Conservation (phyloP, 2,888 invertebrate genomes). For the Scaptodrosophila latifasciaeformis region DNA sequence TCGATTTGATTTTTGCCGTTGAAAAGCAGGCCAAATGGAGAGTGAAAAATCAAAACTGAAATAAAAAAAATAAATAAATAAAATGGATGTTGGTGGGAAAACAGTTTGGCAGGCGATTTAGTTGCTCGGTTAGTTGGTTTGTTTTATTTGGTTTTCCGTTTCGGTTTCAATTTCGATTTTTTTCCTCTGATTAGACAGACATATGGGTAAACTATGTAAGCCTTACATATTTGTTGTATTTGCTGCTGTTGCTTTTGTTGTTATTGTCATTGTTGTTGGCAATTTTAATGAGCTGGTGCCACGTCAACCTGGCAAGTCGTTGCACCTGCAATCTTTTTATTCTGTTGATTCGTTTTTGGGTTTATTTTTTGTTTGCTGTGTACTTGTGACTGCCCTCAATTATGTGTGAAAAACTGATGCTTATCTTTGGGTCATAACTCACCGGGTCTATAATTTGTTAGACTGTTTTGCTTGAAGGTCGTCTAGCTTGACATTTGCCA, state of each 20-base stretch:
- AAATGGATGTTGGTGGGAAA: too few relatives aligned
- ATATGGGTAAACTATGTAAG: too few relatives aligned
- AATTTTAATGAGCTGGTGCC: constrained; percentile 4
- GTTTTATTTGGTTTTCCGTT: too few relatives aligned
- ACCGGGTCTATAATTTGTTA: not conserved
- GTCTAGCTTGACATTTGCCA: not conserved
- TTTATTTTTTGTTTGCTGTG: constrained; percentile 21
- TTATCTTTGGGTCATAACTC: constrained; percentile 2
- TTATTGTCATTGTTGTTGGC: not conserved
- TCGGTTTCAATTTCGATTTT: not conserved
- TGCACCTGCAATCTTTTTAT: constrained; percentile 43
- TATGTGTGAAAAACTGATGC: too few relatives aligned
- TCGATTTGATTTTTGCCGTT: too few relatives aligned
- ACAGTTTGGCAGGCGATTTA: too few relatives aligned
- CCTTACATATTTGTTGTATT: too few relatives aligned
- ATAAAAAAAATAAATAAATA: constrained; percentile 6
- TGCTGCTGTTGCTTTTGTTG: not conserved
- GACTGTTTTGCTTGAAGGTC: constrained; percentile 1
- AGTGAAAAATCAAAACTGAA: not conserved
- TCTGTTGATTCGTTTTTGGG: constrained; percentile 30
- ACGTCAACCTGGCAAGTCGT: not conserved
- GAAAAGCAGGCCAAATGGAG: too few relatives aligned
- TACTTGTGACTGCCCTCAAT: constrained; percentile 6
- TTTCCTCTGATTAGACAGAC: not conserved
- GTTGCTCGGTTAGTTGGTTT: not conserved